phyloP scores from a whole-genome alignment of 2,888 invertebrate species.

The Drosophila cracens region DNA sequence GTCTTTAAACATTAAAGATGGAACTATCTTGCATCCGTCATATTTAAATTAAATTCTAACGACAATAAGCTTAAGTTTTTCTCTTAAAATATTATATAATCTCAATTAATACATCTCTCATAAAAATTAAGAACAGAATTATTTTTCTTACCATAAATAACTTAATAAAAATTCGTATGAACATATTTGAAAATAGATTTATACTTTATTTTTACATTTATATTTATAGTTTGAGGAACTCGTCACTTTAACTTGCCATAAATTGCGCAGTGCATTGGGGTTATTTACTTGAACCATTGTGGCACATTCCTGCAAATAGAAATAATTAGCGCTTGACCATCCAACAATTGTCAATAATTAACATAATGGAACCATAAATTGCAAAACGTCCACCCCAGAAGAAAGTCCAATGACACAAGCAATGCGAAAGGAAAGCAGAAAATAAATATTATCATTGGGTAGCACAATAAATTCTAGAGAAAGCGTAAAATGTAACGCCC shows the following conservation, averaged over 20 bases:
- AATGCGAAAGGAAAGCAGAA: slow-evolving; percentile 42
- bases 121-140: neutral
- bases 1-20: neutral
- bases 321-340: slow-evolving; percentile 56
- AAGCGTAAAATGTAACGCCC: slow-evolving; percentile 69
- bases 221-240: neutral
- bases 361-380: slow-evolving; percentile 79
- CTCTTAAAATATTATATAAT: neutral
- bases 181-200: no score
- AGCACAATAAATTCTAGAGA: slow-evolving; percentile 61
- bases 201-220: no score
- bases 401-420: slow-evolving; percentile 76
- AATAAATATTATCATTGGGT: slow-evolving; percentile 43
- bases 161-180: neutral
- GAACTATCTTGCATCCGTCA: neutral
- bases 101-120: neutral
- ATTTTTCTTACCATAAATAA: neutral
- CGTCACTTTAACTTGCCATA: neutral
- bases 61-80: neutral
- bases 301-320: slow-evolving; percentile 38
- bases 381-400: slow-evolving; percentile 52
- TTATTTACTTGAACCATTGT: slow-evolving; percentile 30
- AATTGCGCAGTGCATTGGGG: slow-evolving; percentile 40
- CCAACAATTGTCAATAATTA: slow-evolving; percentile 80
- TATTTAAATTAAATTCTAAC: neutral